phyloP scores from a whole-genome alignment of 2,113 vertebrate species.

The Triplophysa rosa region DNA sequence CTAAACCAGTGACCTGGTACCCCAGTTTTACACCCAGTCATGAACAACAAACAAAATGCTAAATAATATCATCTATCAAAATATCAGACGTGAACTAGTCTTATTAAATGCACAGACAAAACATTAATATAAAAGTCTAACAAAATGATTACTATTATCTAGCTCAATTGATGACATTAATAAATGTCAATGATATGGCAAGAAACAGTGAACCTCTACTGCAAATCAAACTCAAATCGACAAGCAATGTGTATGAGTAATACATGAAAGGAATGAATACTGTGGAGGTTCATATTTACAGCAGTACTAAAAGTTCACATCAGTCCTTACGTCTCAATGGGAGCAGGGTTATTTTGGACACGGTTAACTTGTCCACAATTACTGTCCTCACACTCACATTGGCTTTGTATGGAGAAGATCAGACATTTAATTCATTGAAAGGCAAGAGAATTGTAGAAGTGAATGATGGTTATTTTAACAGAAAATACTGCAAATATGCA shows the following conservation, averaged over 20 bases:
- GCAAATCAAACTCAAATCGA: neutral
- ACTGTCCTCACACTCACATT: slow-evolving; percentile 35
- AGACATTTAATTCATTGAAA: neutral
- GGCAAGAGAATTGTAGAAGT: too few species aligned
- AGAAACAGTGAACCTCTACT: too few species aligned
- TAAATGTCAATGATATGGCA: neutral
- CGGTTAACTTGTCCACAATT: slow-evolving; percentile 42
- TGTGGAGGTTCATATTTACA: slow-evolving; percentile 20
- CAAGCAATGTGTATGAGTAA: neutral
- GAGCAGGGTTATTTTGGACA: slow-evolving; percentile 21
- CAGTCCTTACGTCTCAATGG: neutral
- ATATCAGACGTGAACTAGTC: neutral
- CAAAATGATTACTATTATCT: neutral
- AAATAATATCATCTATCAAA: neutral
- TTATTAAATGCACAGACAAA: neutral
- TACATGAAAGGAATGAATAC: neutral
- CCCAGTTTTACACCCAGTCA: neutral
- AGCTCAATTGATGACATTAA: too few species aligned
- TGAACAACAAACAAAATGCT: neutral
- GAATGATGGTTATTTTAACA: neutral
- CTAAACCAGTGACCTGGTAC: neutral
- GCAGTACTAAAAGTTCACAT: neutral
- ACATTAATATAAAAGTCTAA: neutral
- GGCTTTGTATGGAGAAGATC: slow-evolving; percentile 15
- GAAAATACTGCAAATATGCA: neutral